phyloP scores from a whole-genome alignment of 2,113 vertebrate genomes.

The Eptesicus fuscus region DNA sequence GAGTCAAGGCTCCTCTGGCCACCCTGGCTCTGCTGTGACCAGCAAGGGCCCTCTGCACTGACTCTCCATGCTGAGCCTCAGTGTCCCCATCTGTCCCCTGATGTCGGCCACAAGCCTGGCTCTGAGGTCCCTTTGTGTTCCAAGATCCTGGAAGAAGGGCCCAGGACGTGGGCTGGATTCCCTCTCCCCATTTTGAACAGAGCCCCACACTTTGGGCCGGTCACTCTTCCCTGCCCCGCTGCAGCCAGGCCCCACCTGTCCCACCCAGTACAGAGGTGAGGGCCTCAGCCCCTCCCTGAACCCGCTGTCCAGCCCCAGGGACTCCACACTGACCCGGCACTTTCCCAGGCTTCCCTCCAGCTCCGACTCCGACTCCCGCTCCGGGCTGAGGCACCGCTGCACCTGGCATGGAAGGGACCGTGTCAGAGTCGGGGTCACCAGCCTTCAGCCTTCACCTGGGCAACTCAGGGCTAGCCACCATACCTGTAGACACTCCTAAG shows the following conservation, averaged over 20 bases:
- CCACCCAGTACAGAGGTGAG: background rate
- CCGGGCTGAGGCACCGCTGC: conserved; percentile 72
- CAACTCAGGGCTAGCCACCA: background rate
- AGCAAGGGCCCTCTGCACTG: too few relatives aligned
- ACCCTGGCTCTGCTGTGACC: background rate
- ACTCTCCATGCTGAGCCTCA: background rate
- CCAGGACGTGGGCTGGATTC: background rate
- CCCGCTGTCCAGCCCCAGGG: background rate
- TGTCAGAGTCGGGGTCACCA: background rate
- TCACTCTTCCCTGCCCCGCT: background rate
- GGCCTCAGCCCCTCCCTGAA: background rate
- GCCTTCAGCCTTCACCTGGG: background rate
- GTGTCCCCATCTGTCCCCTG: background rate
- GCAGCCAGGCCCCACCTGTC: background rate
- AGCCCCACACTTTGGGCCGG: background rate
- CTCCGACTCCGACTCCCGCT: conserved; percentile 75
- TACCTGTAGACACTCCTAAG: conserved; percentile 79
- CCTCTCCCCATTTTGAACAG: background rate
- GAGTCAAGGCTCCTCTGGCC: background rate
- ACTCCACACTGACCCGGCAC: conserved; percentile 79
- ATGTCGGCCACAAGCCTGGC: background rate
- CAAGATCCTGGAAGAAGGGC: background rate
- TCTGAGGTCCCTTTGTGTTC: background rate
- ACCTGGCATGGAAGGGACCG: conserved; percentile 57
- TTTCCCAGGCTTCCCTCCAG: conserved; percentile 80